Evolutionary conservation across 2,113 vertebrate genomes (phyloP), one percentile per base, ranked within the genome.

Genomic region (Larimichthys crocea): DNA sequence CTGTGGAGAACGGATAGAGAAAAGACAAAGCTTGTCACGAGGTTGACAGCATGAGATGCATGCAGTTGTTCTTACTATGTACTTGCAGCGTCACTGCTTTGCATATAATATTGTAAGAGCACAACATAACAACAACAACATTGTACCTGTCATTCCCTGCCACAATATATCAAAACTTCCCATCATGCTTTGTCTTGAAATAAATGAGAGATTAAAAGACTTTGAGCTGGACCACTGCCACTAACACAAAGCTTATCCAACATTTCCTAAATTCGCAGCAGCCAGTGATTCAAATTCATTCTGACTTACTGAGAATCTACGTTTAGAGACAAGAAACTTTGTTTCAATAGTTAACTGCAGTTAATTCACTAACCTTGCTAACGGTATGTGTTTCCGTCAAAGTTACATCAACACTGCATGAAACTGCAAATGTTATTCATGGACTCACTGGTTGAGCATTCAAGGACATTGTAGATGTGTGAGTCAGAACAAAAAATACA

Each of bases 1-100:
- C 92, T 93, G 86, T 19, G 69, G 17, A 40, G 35, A 10, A 60
- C 17, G 74, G 14, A 50, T 2, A 42, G 2, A 55, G n/a, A 46
- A 68, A 44, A 7, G 16, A 10, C 8, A 24, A 10, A 42, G 2
- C 1, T 9, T 40, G n/a, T 31, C 22, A 71, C 20, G n/a, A 24
- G 55, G 3, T 8, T 71, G 29, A 53, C 10, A 20, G 3, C 17
- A 31, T 10, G 55, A 20, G 3, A 26, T 26, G 26, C 17, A 31
- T 14, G 20, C 12, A 24, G 0, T 24, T 42, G 24, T 24, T 4
- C 5, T 5, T 7, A 35, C 3, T 48, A 5, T 72, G 46, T 49
- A 24, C 55, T n/a, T 48, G 52, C 10, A 19, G 15, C 29, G 0
- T 22, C 0, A 31, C 3, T 11, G 10, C 10, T 71, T 26, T 46